A percentile compares a stretch with the other conserved stretches of the same genome.
Conservation (phyloP, 2,888 invertebrate species). For the Pachycephus smyrnensis region DNA sequence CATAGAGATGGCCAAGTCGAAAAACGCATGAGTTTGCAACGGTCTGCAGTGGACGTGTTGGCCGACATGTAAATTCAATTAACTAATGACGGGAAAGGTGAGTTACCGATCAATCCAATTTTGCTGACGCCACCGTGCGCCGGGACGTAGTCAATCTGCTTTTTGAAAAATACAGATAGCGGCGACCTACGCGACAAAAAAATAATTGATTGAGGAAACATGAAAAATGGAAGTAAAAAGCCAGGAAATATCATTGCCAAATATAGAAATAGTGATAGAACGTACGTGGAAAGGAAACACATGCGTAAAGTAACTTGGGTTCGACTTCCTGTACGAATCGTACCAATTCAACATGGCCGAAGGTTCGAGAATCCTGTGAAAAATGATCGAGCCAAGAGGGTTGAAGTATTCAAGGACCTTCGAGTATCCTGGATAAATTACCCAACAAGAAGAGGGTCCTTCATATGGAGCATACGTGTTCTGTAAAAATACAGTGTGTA, state of each 20-base stretch:
- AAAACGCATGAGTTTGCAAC: background rate
- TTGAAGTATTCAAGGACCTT: background rate
- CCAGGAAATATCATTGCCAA: background rate
- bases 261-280: background rate
- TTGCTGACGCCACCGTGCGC: background rate
- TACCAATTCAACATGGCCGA: background rate
- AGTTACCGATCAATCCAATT: conserved; percentile 7
- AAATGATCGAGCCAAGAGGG: background rate
- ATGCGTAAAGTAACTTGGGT: background rate
- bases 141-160: background rate
- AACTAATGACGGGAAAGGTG: conserved; percentile 5
- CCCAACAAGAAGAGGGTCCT: background rate
- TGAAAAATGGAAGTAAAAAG: background rate
- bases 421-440: background rate
- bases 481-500: background rate
- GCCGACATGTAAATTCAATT: conserved; percentile 6
- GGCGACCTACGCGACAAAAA: background rate
- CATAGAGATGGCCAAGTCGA: background rate
- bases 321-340: background rate
- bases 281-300: background rate
- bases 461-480: background rate
- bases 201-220: background rate
- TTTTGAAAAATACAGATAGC: background rate
- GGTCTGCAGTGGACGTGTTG: background rate
- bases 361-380: background rate